phyloP scores from a whole-genome alignment of 2,888 invertebrate genomes.

The Nemoura dubitans region DNA sequence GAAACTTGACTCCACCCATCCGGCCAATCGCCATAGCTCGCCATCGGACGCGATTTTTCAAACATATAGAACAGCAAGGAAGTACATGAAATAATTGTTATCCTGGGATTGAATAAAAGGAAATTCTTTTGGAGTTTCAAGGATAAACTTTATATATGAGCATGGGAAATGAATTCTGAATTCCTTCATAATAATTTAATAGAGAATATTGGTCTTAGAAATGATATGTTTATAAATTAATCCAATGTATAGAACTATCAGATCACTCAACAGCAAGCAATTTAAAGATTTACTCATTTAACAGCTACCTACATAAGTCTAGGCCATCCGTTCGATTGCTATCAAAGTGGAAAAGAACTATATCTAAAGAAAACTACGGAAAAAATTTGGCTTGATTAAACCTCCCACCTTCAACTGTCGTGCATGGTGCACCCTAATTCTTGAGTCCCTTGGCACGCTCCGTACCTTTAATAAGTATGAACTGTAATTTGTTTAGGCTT shows the following conservation, averaged over 20 bases:
- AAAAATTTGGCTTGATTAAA: not conserved
- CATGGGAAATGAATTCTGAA: not conserved
- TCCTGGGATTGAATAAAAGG: not conserved
- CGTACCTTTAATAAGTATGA: not conserved
- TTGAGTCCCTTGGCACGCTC: not conserved
- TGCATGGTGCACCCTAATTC: not conserved
- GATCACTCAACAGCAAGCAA: not conserved
- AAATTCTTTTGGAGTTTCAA: too few relatives aligned
- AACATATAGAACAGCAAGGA: not conserved
- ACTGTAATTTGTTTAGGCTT: slow-evolving; percentile 12
- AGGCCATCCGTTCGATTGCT: not conserved
- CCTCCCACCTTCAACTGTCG: not conserved
- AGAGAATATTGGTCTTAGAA: not conserved
- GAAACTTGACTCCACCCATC: not conserved
- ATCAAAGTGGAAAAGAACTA: not conserved
- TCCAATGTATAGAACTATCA: not conserved
- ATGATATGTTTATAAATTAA: not conserved
- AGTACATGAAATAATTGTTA: not conserved
- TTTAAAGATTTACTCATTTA: not conserved
- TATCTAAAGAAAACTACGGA: not conserved
- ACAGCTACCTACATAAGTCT: not conserved
- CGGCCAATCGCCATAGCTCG: not conserved
- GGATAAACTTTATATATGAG: too few relatives aligned
- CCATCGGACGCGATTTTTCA: not conserved
- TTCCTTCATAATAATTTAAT: not conserved